Base-by-base conservation (phyloP, 2,888 invertebrate species). In the Acanthacorydalis orientalis region DNA sequence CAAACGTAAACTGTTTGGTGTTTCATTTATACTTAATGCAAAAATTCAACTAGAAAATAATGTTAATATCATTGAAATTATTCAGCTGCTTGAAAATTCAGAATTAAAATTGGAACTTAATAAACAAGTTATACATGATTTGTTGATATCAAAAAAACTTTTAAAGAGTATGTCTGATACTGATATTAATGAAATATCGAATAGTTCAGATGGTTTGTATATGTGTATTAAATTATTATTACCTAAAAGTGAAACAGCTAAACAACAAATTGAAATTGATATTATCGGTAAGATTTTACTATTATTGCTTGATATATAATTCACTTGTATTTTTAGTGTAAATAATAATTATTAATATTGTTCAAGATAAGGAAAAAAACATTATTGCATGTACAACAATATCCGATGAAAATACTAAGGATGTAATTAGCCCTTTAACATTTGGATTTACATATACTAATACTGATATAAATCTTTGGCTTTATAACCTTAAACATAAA, bases 1-100 rank as follows among this genome's bases (percentile, higher is more conserved):
- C 7, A 85, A 86, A 63, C 77, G 79, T 56, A 77, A 80, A 60
- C 65, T 86, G 58, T 75, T 77, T 61, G 78, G 78, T 45, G 70
- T 56, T 12, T 54, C 60, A 15, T 55, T 57, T 50, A 49, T 56
- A 46, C 53, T 59, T 44, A 56, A 61, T 50, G 59, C 57, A 46
- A 54, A 61, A 56, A 52, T 64, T 12, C 32, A 51, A 12, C 56
- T 58, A 45, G 10, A 35, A 9, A 51, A 56, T 46, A 52, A 52
- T 43, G 45, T 54, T 15, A 49, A 51, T 50, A 43, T 60, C 44
- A 52, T 55, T 41, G 52, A 53, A 40, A 44, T 64, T 37, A 53
- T 49, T 42, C 57, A 62, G 43, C 38, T 63, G 43, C 56, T 64
- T 47, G 61, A 57, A 44, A 53, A 54, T 49, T 48, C 56, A 43